phyloP scores from a whole-genome alignment of 2,888 invertebrate genomes.

The Noctua fimbriata region DNA sequence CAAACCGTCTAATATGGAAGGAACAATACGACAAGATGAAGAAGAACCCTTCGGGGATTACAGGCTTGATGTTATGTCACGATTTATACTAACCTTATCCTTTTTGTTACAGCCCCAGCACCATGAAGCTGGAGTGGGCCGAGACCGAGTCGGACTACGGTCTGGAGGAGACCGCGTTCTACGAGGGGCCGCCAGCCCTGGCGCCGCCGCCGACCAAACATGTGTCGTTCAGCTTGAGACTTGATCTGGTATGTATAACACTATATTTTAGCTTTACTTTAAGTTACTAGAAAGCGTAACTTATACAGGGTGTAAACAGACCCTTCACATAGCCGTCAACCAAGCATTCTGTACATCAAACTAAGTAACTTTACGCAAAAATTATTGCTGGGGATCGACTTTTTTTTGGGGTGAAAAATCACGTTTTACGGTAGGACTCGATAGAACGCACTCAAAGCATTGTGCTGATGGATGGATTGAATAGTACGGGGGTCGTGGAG shows the following conservation, averaged over 20 bases:
- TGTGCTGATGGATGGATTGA: too few species aligned
- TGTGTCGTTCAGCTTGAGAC: constrained; percentile 87
- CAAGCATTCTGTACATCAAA: too few species aligned
- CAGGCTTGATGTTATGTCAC: background rate
- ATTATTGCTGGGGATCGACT: too few species aligned
- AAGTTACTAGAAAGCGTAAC: background rate
- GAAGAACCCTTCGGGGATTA: background rate
- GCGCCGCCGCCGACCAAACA: constrained; percentile 86
- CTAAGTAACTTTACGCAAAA: too few species aligned
- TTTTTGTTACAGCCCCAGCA: constrained; percentile 83
- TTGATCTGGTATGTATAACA: constrained; percentile 82
- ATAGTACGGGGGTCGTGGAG: too few species aligned
- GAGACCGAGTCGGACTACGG: constrained; percentile 92
- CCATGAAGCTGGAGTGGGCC: constrained; percentile 91
- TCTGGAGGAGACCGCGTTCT: constrained; percentile 93
- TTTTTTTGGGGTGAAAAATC: too few species aligned
- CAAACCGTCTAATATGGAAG: too few species aligned
- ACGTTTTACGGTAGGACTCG: too few species aligned
- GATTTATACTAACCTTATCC: background rate
- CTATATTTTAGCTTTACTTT: background rate
- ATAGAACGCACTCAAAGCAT: too few species aligned
- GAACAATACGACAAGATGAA: too few species aligned
- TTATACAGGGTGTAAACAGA: too few species aligned
- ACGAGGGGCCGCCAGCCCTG: constrained; percentile 90
- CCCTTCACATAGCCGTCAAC: too few species aligned